phyloP scores from a whole-genome alignment of 2,113 vertebrate species.

The Lutjanus erythropterus region DNA sequence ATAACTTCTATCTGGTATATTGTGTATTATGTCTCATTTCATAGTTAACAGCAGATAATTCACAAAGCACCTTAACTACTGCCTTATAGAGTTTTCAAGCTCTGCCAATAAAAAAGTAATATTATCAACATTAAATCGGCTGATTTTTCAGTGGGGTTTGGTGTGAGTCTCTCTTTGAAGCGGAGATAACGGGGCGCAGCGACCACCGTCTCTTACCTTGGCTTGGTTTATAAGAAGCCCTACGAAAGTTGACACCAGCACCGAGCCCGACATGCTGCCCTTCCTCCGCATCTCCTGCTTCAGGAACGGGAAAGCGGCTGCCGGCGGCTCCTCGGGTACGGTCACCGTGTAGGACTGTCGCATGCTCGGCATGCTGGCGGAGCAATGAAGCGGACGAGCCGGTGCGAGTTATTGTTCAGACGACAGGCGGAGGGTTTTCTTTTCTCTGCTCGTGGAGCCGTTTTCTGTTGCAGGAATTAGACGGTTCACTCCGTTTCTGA shows the following conservation, averaged over 20 bases:
- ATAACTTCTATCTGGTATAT: background rate
- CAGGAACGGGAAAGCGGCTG: conserved; percentile 87
- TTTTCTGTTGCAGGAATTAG: background rate
- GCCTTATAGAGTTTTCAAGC: background rate
- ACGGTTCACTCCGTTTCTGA: background rate
- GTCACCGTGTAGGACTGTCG: conserved; percentile 94
- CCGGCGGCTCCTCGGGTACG: conserved; percentile 90
- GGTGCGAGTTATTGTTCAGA: conserved; percentile 19
- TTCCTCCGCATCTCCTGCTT: conserved; percentile 91
- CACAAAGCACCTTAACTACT: background rate
- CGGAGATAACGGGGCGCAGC: background rate
- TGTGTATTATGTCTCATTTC: background rate
- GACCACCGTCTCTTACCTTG: conserved; percentile 86
- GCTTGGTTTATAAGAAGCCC: conserved; percentile 95
- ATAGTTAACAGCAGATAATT: no score
- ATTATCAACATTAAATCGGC: background rate
- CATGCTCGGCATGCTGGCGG: conserved; percentile 85
- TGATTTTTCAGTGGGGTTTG: conserved; percentile 17
- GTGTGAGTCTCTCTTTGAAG: background rate
- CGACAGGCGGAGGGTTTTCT: background rate
- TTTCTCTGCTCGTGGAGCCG: background rate
- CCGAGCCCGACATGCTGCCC: conserved; percentile 88
- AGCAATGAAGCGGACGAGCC: background rate
- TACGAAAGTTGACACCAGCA: conserved; percentile 95
- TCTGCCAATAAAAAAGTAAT: background rate